Evolutionary conservation across 2,113 vertebrate genomes (phyloP).

Genomic region (Phaethornis superciliosus): DNA sequence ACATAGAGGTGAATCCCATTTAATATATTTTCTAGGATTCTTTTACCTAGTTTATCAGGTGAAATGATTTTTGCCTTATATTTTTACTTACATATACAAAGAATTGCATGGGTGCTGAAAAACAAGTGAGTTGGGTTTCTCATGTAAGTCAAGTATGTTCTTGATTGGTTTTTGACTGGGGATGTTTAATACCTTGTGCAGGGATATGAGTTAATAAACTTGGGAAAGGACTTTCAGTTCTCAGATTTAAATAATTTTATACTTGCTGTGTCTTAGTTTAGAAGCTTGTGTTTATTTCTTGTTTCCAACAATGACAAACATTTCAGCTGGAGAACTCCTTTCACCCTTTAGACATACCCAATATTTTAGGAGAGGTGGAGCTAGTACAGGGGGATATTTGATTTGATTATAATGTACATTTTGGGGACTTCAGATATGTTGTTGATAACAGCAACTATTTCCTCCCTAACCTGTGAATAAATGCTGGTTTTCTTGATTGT

Average conservation of each 20-base stretch:
- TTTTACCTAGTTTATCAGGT: not conserved
- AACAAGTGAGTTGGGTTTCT: not conserved
- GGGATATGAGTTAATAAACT: not conserved
- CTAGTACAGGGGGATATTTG: not conserved
- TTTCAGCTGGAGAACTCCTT: not conserved
- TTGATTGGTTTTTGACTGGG: not conserved
- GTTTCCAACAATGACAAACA: conserved; percentile 5
- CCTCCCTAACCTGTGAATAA: not conserved
- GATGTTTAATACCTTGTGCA: not conserved
- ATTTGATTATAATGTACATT: not conserved
- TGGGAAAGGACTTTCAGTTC: not conserved
- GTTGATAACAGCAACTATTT: not conserved
- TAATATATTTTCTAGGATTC: not conserved
- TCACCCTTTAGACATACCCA: not conserved
- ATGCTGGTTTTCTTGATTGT: not conserved
- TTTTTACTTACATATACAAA: not conserved
- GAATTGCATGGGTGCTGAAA: not conserved
- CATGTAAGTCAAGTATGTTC: not conserved
- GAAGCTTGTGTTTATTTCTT: conserved; percentile 3
- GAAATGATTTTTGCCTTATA: not conserved
- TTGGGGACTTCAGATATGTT: not conserved
- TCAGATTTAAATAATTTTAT: not conserved
- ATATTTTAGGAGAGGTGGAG: not conserved
- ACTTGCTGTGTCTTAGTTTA: not conserved
- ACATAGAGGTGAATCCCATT: not conserved